These are phyloP conservation scores for Agrotis ipsilon DNA, from an alignment of 2,888 invertebrate species.

Conservation along the genomic window DNA sequence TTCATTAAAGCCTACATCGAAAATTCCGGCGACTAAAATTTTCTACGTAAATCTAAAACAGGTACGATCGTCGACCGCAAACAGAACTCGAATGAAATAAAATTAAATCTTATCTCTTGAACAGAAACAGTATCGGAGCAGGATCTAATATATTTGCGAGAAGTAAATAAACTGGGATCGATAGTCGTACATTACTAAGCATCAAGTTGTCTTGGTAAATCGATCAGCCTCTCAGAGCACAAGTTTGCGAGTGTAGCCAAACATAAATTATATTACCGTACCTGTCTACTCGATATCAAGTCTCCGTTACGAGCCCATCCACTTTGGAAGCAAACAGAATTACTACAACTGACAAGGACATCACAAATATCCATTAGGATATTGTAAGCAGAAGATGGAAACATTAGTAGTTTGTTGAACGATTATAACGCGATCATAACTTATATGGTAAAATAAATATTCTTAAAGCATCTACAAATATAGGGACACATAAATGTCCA, in stretches of 20 bases:
- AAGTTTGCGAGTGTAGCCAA: constrained; percentile 64
- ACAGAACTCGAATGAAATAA: constrained; percentile 18
- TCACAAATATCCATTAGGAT: constrained; percentile 55
- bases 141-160: constrained; percentile 41
- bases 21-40: constrained; percentile 10
- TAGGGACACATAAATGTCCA: neutral
- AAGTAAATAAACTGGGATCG: constrained; percentile 36
- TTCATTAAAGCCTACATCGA: constrained; percentile 15
- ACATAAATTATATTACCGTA: constrained; percentile 72
- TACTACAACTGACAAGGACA: constrained; percentile 63
- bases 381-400: constrained; percentile 22
- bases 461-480: neutral
- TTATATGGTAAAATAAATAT: neutral
- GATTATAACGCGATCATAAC: neutral
- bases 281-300: constrained; percentile 65
- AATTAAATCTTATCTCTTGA: constrained; percentile 21
- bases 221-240: constrained; percentile 62
- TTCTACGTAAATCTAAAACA: constrained; percentile 16
- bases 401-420: constrained; percentile 1
- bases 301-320: constrained; percentile 61
- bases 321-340: constrained; percentile 65
- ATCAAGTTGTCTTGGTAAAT: constrained; percentile 63
- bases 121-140: constrained; percentile 14
- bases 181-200: constrained; percentile 49
- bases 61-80: constrained; percentile 7